Conservation (phyloP, 2,797 vertebrate species). For the Yasuhikotakia modesta region DNA sequence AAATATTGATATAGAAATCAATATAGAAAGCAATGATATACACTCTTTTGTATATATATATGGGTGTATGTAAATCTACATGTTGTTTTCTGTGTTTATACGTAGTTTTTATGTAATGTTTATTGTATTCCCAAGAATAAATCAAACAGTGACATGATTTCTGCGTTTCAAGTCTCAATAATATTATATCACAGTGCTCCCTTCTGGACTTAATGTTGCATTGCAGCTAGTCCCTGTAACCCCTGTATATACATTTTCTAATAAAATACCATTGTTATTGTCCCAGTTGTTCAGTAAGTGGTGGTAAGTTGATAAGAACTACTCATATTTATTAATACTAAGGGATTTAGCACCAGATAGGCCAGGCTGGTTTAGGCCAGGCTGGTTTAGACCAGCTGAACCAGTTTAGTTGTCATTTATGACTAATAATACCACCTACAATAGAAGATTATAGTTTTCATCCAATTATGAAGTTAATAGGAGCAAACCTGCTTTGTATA, state of each 20-base stretch:
- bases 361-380: too few relatives aligned
- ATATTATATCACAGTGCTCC: background rate
- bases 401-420: too few relatives aligned
- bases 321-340: too few relatives aligned
- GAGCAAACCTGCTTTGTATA: too few relatives aligned
- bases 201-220: slow-evolving; percentile 11
- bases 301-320: too few relatives aligned
- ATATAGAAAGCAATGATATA: slow-evolving; percentile 37
- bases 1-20: slow-evolving; percentile 23
- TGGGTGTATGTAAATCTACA: background rate
- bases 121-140: slow-evolving; percentile 34
- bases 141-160: slow-evolving; percentile 15
- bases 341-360: too few relatives aligned
- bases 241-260: too few relatives aligned
- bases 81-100: background rate
- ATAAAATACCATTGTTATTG: too few relatives aligned
- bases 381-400: too few relatives aligned
- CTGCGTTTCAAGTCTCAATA: background rate
- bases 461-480: too few relatives aligned
- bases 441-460: too few relatives aligned
- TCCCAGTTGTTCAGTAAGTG: background rate
- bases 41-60: slow-evolving; percentile 14
- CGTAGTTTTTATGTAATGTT: slow-evolving; percentile 20
- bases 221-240: background rate
- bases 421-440: too few relatives aligned